Percentiles rank a stretch among this genome's conserved stretches.
These are phyloP conservation scores for Marmota monax DNA, from an alignment of 2,113 vertebrate species.

Conservation along the genomic window DNA sequence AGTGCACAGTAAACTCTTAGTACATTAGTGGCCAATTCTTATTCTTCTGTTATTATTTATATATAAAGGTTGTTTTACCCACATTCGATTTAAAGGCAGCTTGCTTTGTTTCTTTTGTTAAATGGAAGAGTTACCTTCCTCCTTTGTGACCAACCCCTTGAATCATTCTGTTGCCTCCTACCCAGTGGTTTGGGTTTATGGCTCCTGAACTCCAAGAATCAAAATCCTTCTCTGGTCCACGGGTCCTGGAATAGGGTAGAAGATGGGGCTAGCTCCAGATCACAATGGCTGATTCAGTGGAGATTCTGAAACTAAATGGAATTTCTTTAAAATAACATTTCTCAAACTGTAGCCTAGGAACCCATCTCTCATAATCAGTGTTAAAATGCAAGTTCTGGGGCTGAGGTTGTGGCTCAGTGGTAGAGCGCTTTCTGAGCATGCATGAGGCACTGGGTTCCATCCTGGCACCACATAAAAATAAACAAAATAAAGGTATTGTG, in stretches of 20 bases:
- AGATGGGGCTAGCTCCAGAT: neutral
- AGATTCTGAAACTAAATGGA: neutral
- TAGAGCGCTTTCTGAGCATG: no score
- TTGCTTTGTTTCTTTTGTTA: neutral
- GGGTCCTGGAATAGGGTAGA: neutral
- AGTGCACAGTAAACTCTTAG: neutral
- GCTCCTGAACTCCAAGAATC: neutral
- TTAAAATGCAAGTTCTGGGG: neutral
- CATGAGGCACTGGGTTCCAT: no score
- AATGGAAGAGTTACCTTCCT: neutral
- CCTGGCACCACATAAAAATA: no score
- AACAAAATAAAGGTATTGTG: no score
- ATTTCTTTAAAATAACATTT: constrained; percentile 19
- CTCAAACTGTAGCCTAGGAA: neutral
- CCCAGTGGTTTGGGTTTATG: neutral
- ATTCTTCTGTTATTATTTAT: neutral
- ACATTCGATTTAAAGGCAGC: neutral
- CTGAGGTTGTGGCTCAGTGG: no score
- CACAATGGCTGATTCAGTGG: neutral
- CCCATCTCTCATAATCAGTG: neutral
- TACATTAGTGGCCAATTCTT: neutral
- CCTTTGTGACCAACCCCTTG: neutral
- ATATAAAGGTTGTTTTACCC: neutral
- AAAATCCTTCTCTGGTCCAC: neutral
- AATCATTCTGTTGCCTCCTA: neutral